Base-by-base conservation (phyloP, 2,797 vertebrate species). In the Triplophysa bombifrons region DNA sequence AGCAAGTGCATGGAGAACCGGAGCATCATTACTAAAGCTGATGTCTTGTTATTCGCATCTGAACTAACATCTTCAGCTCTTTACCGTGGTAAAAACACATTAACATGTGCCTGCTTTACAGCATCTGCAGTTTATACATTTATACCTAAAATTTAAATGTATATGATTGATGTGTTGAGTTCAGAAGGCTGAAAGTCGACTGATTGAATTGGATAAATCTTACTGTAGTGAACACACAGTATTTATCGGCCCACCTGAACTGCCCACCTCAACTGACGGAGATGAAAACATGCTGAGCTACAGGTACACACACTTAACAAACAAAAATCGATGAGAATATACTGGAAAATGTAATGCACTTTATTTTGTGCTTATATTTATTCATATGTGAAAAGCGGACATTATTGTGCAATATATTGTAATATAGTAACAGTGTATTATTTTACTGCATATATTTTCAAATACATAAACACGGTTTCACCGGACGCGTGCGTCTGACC, bases 141-240 rank as follows among this genome's bases (percentile, higher is more conserved):
- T 11, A 13, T 14, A 48, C 13, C 4, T 48, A 14, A 14, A 46
- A 2, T 46, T 46, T 13, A 2, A 13, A 46, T 12, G 2, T 46
- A 46, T 9, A 55, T 55, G 51, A 55, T n/a, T 55, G 1, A 20
- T 30, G n/a, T 48, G 7, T 17, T 22, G 19, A 44, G 53, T 44
- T 11, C 30, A 30, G 27, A 55, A 10, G n/a, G 53, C 20, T n/a
- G 17, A 51, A 1, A 2, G 13, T 38, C 9, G 95, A 63, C 95
- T 99, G 65, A 98, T 99, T 70, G 98, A 99, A 86, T 90, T 98
- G 89, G 97, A 99, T 83, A 97, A 98, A 78, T 99, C 98, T 14
- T 95, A 98, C 90, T 94, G 91, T 90, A 98, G 98, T 10, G 98
- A 99, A 87, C 98, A 99, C 88, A 99, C 98, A 0, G 98, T 99